These are phyloP conservation scores for Eupithecia centaureata DNA, from an alignment of 2,888 invertebrate genomes.

Conservation along the genomic window DNA sequence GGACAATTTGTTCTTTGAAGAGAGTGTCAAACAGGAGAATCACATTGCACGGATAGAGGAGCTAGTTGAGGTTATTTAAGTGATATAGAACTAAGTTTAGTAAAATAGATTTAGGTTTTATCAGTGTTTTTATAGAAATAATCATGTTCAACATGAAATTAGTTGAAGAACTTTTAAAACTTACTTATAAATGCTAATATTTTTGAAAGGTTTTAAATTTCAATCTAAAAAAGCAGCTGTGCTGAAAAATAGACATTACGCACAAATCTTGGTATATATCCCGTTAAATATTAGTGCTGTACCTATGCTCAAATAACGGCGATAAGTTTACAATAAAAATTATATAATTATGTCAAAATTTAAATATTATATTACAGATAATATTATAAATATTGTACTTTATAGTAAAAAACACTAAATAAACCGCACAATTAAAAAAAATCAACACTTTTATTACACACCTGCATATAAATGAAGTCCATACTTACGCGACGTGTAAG, in stretches of 20 bases:
- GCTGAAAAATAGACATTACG: background rate
- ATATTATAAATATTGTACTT: conserved; percentile 5
- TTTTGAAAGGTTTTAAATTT: background rate
- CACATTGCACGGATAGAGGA: conserved; percentile 70
- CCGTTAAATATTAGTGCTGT: background rate
- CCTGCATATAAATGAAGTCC: conserved; percentile 28
- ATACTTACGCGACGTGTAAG: conserved; percentile 68
- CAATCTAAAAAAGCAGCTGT: background rate
- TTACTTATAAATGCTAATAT: background rate
- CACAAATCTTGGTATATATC: background rate
- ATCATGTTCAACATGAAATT: background rate
- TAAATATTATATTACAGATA: background rate
- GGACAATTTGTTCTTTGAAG: conserved; percentile 66
- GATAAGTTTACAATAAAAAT: background rate
- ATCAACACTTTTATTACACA: conserved; percentile 48
- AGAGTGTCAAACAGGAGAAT: conserved; percentile 44
- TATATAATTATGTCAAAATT: background rate
- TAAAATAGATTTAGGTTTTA: background rate
- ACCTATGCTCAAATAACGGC: too few species aligned
- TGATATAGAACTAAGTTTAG: background rate
- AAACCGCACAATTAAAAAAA: conserved; percentile 60
- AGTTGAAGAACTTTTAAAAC: background rate
- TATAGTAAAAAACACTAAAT: conserved; percentile 42
- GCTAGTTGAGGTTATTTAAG: conserved; percentile 61
- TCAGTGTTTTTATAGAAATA: too few species aligned